Conservation (phyloP, 1,140 invertebrate species). For the Danaus plexippus region DNA sequence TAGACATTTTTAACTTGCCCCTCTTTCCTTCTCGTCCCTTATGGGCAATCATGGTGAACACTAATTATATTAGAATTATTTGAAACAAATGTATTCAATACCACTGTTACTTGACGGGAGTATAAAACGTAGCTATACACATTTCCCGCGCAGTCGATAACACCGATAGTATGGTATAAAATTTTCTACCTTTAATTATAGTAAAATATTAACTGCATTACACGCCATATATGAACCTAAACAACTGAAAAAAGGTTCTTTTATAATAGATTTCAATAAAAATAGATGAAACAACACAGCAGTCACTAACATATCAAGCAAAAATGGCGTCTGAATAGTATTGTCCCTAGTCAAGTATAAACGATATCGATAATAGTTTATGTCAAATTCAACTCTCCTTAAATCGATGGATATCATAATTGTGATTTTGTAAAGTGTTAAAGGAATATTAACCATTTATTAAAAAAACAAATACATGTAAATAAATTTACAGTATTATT, state of each 20-base stretch:
- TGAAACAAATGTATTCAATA: constrained; percentile 11
- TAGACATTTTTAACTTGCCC: constrained; percentile 43
- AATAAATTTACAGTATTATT: too few relatives aligned
- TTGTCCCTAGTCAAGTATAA: constrained; percentile 21
- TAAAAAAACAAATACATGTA: too few relatives aligned
- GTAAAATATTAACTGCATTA: constrained; percentile 11
- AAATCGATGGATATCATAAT: neutral
- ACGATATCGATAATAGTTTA: constrained; percentile 15
- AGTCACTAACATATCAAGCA: constrained; percentile 34
- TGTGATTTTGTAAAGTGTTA: neutral
- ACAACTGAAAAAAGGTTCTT: constrained; percentile 10
- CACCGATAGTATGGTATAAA: constrained; percentile 21
- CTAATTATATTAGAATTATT: constrained; percentile 18
- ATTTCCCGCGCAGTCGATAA: constrained; percentile 67
- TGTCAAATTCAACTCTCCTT: constrained; percentile 5
- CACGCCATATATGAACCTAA: constrained; percentile 11
- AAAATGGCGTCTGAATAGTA: constrained; percentile 61
- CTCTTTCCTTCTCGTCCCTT: constrained; percentile 41
- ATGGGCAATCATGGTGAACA: constrained; percentile 38
- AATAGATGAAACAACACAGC: constrained; percentile 29
- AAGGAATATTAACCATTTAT: too few relatives aligned
- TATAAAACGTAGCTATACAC: constrained; percentile 52
- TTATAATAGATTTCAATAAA: constrained; percentile 17
- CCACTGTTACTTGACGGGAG: constrained; percentile 23
- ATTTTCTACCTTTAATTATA: constrained; percentile 16